Evolutionary conservation across 2,113 vertebrate genomes (phyloP).

Genomic region (Mastomys natalensis): DNA sequence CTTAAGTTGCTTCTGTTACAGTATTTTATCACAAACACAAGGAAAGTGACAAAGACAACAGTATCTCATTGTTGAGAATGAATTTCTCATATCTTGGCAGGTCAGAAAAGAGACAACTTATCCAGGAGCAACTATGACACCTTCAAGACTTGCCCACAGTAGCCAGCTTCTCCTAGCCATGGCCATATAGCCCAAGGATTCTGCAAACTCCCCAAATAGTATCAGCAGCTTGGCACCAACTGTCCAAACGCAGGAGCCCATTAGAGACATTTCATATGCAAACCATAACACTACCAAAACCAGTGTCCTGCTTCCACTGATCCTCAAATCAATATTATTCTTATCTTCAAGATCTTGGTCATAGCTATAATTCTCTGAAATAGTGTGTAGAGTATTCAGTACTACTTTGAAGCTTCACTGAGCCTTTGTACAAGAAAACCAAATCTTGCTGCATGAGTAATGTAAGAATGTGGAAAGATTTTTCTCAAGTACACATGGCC

Average conservation of each 20-base stretch:
- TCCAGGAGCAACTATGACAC: not conserved
- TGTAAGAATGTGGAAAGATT: conserved; percentile 39
- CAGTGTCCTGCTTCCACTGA: not conserved
- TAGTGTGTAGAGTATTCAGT: not conserved
- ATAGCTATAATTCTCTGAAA: not conserved
- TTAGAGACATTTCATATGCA: not conserved
- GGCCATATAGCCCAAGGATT: not conserved
- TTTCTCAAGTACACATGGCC: conserved; percentile 27
- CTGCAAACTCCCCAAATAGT: not conserved
- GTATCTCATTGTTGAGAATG: not conserved
- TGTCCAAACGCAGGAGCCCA: not conserved
- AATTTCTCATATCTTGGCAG: not conserved
- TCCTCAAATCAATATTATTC: conserved; percentile 29
- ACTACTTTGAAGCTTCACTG: not conserved
- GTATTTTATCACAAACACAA: not conserved
- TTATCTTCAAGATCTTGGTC: not conserved
- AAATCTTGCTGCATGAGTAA: conserved; percentile 39
- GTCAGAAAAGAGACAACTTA: not conserved
- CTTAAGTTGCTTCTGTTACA: not conserved
- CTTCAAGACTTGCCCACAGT: not conserved
- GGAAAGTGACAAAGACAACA: not conserved
- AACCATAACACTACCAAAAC: not conserved
- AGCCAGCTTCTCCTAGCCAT: not conserved
- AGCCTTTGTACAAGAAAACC: conserved; percentile 29
- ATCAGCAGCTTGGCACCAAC: not conserved